Evolutionary conservation across 2,113 vertebrate genomes (phyloP), one percentile per base, ranked within the genome.

Genomic region (Corythaixoides concolor): DNA sequence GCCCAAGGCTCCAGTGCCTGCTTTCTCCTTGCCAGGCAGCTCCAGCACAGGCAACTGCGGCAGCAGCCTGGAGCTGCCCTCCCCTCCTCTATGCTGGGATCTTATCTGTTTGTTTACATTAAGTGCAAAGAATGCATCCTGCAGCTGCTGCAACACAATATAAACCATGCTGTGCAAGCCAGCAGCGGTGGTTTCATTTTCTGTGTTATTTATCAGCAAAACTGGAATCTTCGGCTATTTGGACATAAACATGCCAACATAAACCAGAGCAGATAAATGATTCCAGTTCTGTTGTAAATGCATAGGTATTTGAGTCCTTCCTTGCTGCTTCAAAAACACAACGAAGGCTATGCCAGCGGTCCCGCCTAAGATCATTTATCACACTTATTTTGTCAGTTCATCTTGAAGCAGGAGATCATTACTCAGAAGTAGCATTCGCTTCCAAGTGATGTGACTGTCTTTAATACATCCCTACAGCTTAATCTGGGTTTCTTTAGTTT

Each of bases 141-240:
- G 58, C 45, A 37, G 73, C 73, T 75, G 79, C 77, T 59, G 74
- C 63, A 72, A 33, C 72, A 45, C 85, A 47, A 69, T 22, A 70
- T 37, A 10, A 95, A 19, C 73, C 62, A 68, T 82, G 90, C 73
- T 32, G 37, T 0, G 7, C 43, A 27, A 63, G 56, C 68, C 87
- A 63, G 60, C 2, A 2, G 66, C 1, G 0, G 43, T 7, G 43
- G 18, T 35, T 64, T 76, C 1, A 81, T 92, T 86, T 89, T 68
- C 90, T 53, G 56, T 9, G 60, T 17, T 56, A 41, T 59, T 94
- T 85, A 84, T 87, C 89, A 90, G 83, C 63, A 93, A 84, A 94
- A 72, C 73, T 62, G 68, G 73, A 85, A 72, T 68, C 88, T 88
- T 89, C 83, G 72, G 83, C 79, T 81, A 18, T 68, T 78, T 12